Conservation (phyloP, 2,113 vertebrate species). For the Sylvicapra grimmia region DNA sequence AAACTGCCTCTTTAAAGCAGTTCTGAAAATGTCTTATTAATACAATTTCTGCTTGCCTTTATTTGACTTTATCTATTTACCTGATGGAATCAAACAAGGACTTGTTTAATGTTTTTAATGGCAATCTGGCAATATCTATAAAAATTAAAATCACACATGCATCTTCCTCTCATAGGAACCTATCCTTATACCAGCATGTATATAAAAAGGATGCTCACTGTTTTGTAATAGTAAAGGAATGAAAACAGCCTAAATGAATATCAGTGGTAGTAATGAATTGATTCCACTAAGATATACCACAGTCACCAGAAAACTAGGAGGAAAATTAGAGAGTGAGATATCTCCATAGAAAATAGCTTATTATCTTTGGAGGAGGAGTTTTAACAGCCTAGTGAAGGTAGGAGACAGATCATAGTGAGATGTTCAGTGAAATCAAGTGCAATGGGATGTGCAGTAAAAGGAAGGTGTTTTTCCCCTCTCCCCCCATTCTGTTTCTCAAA, state of each 20-base stretch:
- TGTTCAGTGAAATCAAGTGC: not conserved
- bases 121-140: not conserved
- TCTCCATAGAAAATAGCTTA: not conserved
- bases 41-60: not conserved
- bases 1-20: not conserved
- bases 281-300: not conserved
- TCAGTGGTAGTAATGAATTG: not conserved
- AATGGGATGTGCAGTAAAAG: not conserved
- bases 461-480: not conserved
- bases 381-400: not conserved
- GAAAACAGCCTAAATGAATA: not conserved
- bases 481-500: not conserved
- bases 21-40: not conserved
- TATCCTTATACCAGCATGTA: not conserved
- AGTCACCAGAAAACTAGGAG: not conserved
- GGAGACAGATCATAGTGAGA: not conserved
- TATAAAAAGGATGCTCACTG: not conserved
- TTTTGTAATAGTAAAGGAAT: not conserved
- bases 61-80: not conserved
- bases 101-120: not conserved
- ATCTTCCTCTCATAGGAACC: not conserved
- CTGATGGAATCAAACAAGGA: not conserved
- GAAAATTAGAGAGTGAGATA: not conserved
- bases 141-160: not conserved
- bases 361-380: not conserved